These are phyloP conservation scores for Poeciliopsis turneri DNA, from an alignment of 2,797 vertebrate species.

Conservation along the genomic window DNA sequence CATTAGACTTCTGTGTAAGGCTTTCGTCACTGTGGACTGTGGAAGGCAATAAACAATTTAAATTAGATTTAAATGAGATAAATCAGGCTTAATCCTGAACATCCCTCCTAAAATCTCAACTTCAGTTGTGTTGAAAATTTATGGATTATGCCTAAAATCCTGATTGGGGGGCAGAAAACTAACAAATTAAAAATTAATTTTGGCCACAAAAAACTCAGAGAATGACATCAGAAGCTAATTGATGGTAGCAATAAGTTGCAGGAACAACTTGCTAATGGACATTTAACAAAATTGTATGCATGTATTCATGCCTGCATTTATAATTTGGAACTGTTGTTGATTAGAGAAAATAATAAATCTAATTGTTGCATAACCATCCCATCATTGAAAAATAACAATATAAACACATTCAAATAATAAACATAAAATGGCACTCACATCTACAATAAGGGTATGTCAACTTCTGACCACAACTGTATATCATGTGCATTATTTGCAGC, in stretches of 20 bases:
- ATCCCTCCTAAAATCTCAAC: not conserved
- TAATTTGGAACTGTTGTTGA: not conserved
- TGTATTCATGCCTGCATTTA: not conserved
- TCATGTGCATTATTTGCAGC: constrained; percentile 33
- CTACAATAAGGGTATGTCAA: not conserved
- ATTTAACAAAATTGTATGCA: not conserved
- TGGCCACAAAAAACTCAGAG: not conserved
- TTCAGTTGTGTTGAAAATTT: not conserved
- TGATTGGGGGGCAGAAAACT: not conserved
- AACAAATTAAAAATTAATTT: not conserved
- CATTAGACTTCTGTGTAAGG: not conserved
- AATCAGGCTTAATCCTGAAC: not conserved
- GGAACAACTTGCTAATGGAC: not conserved
- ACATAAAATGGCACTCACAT: not conserved
- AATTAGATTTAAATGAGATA: not conserved
- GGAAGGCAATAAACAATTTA: not conserved
- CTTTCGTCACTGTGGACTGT: not conserved
- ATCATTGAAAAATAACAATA: not conserved
- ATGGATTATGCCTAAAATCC: not conserved
- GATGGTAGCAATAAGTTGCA: not conserved
- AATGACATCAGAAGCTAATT: not conserved
- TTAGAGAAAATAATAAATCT: not conserved
- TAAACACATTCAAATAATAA: not conserved
- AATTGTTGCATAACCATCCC: not conserved
- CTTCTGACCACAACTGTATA: not conserved